Conservation (phyloP, 2,888 invertebrate genomes). For the Tenthredo notha region DNA sequence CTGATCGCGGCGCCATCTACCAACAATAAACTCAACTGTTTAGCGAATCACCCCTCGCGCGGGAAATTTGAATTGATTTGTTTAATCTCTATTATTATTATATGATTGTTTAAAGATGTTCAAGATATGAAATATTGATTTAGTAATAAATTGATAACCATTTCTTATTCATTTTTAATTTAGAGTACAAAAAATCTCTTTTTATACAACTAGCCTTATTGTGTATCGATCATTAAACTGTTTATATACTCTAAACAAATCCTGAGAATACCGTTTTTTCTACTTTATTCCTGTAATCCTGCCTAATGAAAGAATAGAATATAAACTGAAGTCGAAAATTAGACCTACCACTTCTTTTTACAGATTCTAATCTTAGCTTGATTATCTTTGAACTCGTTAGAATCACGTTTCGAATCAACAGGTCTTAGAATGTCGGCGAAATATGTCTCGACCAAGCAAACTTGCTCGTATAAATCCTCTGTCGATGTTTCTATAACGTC, state of each 20-base stretch:
- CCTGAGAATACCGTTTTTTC: background rate
- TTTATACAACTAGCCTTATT: background rate
- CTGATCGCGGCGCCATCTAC: slow-evolving; percentile 51
- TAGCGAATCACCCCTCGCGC: background rate
- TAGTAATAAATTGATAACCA: background rate
- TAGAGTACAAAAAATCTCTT: background rate
- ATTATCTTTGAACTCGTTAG: slow-evolving; percentile 49
- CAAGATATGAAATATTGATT: background rate
- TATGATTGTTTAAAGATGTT: background rate
- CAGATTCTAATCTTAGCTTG: slow-evolving; percentile 45
- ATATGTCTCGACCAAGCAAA: slow-evolving; percentile 72
- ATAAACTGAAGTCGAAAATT: background rate
- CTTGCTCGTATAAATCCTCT: slow-evolving; percentile 74
- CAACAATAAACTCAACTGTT: slow-evolving; percentile 48
- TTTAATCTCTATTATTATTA: background rate
- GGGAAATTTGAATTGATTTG: background rate
- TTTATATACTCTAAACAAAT: background rate
- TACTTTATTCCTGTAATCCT: background rate
- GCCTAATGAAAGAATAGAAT: no score
- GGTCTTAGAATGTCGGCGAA: slow-evolving; percentile 63
- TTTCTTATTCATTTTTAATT: background rate
- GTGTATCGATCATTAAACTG: background rate
- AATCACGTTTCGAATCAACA: slow-evolving; percentile 46
- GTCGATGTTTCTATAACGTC: slow-evolving; percentile 69
- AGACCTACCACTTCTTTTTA: slow-evolving; percentile 58